These are phyloP conservation scores for Eulimnadia texana DNA, from an alignment of 1,140 invertebrate genomes.

Conservation along the genomic window DNA sequence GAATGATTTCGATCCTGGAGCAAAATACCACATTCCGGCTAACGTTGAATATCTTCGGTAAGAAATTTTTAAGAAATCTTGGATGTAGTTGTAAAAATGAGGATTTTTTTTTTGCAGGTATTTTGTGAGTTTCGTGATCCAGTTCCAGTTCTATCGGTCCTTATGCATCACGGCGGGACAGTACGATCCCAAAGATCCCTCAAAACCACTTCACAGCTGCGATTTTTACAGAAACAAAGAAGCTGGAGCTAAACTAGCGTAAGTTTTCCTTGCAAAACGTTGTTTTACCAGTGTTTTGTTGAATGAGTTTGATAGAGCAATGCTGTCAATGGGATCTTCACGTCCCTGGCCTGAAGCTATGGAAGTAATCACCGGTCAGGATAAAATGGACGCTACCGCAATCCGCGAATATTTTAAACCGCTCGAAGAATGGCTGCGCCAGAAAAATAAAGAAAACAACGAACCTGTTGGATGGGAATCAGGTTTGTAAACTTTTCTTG, in stretches of 20 bases:
- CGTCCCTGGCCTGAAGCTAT: conserved; percentile 47
- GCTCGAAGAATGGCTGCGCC: conserved; percentile 30
- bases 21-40: conserved; percentile 69
- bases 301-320: conserved; percentile 33
- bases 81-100: no score
- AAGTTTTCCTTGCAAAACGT: conserved; percentile 11
- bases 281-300: neutral
- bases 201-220: conserved; percentile 43
- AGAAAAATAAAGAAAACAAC: conserved; percentile 25
- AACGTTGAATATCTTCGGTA: conserved; percentile 69
- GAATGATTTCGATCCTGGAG: conserved; percentile 67
- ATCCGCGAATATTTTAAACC: conserved; percentile 36
- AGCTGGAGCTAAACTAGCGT: conserved; percentile 31
- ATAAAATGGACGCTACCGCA: conserved; percentile 29
- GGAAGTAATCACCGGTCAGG: conserved; percentile 31
- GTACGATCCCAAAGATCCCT: conserved; percentile 48
- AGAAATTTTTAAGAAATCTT: conserved; percentile 11
- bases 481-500: no score
- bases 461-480: conserved; percentile 24
- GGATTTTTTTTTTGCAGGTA: conserved; percentile 44
- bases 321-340: conserved; percentile 42
- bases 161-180: conserved; percentile 65
- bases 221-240: conserved; percentile 38
- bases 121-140: conserved; percentile 70
- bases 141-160: conserved; percentile 80